Base-by-base conservation (phyloP, 23 tunicate species). In the Aplidium turbinatum region DNA sequence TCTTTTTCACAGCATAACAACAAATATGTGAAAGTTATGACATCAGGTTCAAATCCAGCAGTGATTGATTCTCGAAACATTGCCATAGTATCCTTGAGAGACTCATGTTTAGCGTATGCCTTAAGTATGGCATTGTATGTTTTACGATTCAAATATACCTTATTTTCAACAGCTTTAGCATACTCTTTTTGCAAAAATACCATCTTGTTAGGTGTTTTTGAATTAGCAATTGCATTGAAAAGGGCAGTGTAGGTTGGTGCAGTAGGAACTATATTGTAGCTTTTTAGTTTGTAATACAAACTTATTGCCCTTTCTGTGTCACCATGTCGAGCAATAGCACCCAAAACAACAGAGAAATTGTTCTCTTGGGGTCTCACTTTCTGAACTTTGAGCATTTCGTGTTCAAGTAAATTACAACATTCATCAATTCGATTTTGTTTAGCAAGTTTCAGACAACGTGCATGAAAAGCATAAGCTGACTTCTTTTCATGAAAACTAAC, bases 321-420 rank as follows among this genome's bases (percentile, higher is more conserved):
- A 34, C 97, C 97, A 31, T 19, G 56, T 47, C 83, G 39, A 0
- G 85, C 86, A 3, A 91, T 28, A 22, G 91, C 86, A 19, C 91
- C 91, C 48, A 91, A 84, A 25, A 91, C 97, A 53, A 91, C 97
- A 30, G 86, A 9, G 60, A 80, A 91, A 76, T 91, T 91, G 47
- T 25, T 64, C 35, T 91, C 86, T 50, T 63, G 53, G 38, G 97
- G 97, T 16, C 28, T 30, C 30, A 91, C 91, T 58, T 61, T 72
- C 18, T 91, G 85, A 33, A 57, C 74, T 35, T 78, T 68, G 0
- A 91, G 33, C 97, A 91, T 91, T 35, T 50, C 57, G 33, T 72
- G 39, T 58, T 78, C 82, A 23, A 91, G 72, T 28, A 91, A 38
- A 21, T 72, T 21, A n/a, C 84, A 47, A 84, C 97, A 91, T 51